Evolutionary conservation across 2,888 invertebrate species (phyloP).

Genomic region (Rhamphomyia laevipes): DNA sequence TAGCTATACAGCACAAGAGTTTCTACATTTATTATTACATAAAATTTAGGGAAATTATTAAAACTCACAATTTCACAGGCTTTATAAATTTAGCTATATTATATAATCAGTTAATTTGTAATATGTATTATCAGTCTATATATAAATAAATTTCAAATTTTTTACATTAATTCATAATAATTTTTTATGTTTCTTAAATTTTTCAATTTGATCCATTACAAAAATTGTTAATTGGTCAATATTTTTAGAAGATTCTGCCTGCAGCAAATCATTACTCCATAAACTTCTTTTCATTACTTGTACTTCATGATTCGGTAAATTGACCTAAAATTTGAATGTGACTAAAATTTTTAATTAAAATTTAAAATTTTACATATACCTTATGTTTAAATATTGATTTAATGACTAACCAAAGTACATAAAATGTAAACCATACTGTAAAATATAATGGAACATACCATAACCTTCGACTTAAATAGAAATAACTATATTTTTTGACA

Average conservation of each 20-base stretch:
- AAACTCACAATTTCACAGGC: too few relatives aligned
- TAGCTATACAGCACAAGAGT: too few relatives aligned
- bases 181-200: slow-evolving; percentile 25
- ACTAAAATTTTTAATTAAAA: too few relatives aligned
- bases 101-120: too few relatives aligned
- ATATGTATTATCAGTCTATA: too few relatives aligned
- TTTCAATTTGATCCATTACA: slow-evolving; percentile 33
- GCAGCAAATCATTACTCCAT: slow-evolving; percentile 14
- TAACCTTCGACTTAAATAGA: slow-evolving; percentile 54
- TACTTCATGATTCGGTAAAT: slow-evolving; percentile 34
- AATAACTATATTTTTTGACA: slow-evolving; percentile 52
- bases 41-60: too few relatives aligned
- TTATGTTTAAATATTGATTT: slow-evolving; percentile 58
- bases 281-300: slow-evolving; percentile 11
- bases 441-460: slow-evolving; percentile 63
- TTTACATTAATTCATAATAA: too few relatives aligned
- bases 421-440: slow-evolving; percentile 48
- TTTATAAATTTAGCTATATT: too few relatives aligned
- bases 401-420: slow-evolving; percentile 51
- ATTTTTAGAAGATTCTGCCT: slow-evolving; percentile 23
- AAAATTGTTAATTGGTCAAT: slow-evolving; percentile 30
- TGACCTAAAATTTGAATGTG: slow-evolving; percentile 21
- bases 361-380: slow-evolving; percentile 30
- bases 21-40: too few relatives aligned
- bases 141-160: too few relatives aligned